Conservation (phyloP, 2,797 vertebrate genomes). For the Liasis olivaceus region DNA sequence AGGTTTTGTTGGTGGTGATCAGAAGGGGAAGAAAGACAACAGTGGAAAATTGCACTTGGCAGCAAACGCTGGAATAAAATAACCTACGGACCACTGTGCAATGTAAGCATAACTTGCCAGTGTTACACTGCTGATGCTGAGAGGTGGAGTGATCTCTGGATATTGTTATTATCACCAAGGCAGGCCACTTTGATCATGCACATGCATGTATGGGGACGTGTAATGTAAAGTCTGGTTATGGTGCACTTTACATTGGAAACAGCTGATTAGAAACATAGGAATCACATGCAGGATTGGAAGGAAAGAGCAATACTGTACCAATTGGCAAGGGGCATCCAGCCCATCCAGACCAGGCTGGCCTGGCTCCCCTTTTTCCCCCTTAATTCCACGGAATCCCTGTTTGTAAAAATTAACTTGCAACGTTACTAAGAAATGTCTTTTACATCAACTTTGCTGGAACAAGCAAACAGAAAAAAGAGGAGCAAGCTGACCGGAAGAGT, state of each 20-base stretch:
- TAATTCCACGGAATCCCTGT: conserved; percentile 99
- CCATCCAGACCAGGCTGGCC: conserved; percentile 99
- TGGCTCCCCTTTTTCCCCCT: conserved; percentile 99
- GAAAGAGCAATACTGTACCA: conserved; percentile 99
- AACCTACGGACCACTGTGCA: conserved; percentile 39
- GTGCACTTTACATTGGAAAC: conserved; percentile 68
- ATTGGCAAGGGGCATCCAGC: conserved; percentile 99
- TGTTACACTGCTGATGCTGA: conserved; percentile 52
- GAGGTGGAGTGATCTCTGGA: conserved; percentile 33
- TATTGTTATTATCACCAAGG: conserved; percentile 39
- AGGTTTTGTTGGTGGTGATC: conserved; percentile 31
- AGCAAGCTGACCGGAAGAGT: conserved; percentile 64
- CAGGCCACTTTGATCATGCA: conserved; percentile 71
- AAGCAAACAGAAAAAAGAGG: conserved; percentile 72
- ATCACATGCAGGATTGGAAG: conserved; percentile 87
- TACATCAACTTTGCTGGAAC: conserved; percentile 66
- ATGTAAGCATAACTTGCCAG: conserved; percentile 46
- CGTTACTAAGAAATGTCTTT: conserved; percentile 87
- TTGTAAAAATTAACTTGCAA: conserved; percentile 98
- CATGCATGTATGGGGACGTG: conserved; percentile 64
- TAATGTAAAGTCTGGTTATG: conserved; percentile 67
- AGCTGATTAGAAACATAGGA: conserved; percentile 76
- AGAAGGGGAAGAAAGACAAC: conserved; percentile 37
- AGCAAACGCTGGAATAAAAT: conserved; percentile 56
- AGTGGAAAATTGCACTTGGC: conserved; percentile 33